These are phyloP conservation scores for Timandra comae DNA, from an alignment of 2,888 invertebrate genomes.

Conservation along the genomic window DNA sequence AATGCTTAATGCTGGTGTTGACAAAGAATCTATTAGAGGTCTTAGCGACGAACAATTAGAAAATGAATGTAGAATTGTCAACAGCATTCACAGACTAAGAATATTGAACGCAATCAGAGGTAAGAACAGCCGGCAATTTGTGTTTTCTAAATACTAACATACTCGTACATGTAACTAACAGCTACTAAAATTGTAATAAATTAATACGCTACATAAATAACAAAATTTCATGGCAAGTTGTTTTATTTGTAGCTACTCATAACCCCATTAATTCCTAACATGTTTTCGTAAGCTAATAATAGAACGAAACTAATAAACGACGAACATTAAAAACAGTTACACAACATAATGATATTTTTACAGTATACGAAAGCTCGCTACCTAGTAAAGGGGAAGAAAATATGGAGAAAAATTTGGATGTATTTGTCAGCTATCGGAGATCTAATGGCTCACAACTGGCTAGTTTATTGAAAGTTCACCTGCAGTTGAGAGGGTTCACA, in stretches of 20 bases:
- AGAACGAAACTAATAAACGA: slow-evolving; percentile 6
- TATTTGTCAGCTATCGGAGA: slow-evolving; percentile 97
- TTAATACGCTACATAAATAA: no score
- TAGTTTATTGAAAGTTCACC: slow-evolving; percentile 95
- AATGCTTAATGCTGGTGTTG: slow-evolving; percentile 96
- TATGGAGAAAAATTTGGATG: slow-evolving; percentile 93
- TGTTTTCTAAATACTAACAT: no score
- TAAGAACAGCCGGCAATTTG: no score
- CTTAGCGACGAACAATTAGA: slow-evolving; percentile 94
- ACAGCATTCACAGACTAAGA: slow-evolving; percentile 95
- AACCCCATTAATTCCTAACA: slow-evolving; percentile 7
- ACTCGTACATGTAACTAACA: no score
- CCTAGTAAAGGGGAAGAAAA: slow-evolving; percentile 84
- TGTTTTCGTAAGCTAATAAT: slow-evolving; percentile 14
- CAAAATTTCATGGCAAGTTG: no score
- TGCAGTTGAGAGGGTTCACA: slow-evolving; percentile 95
- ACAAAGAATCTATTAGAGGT: slow-evolving; percentile 89
- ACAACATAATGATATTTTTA: slow-evolving; percentile 26
- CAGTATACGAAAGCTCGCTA: slow-evolving; percentile 80
- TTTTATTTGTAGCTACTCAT: slow-evolving; percentile 14
- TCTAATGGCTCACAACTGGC: slow-evolving; percentile 98
- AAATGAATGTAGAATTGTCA: slow-evolving; percentile 92
- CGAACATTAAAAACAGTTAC: slow-evolving; percentile 6
- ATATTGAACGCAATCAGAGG: slow-evolving; percentile 92
- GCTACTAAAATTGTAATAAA: no score